A percentile compares a stretch with the other conserved stretches of the same genome.
Conservation (phyloP, 2,888 invertebrate genomes). For the Pandemis corylana region DNA sequence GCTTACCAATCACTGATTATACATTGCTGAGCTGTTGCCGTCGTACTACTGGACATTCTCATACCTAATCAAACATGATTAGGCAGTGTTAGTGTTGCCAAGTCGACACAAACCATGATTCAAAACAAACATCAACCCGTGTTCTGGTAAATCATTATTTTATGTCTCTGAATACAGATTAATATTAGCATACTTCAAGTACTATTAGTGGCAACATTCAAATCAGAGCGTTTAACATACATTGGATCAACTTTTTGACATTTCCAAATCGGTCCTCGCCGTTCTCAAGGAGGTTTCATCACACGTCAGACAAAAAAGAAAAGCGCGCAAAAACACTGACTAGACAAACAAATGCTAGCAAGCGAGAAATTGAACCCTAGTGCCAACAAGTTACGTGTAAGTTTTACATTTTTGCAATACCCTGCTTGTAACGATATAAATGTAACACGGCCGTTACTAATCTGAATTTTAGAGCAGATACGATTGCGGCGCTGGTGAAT, state of each 20-base stretch:
- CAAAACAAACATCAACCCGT: constrained; percentile 20
- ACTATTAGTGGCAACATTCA: not conserved
- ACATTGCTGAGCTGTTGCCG: constrained; percentile 29
- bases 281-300: constrained; percentile 26
- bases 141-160: constrained; percentile 6
- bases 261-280: constrained; percentile 23
- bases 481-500: constrained; percentile 67
- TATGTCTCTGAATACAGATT: constrained; percentile 11
- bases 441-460: constrained; percentile 72
- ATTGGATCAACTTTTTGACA: constrained; percentile 23
- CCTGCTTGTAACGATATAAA: constrained; percentile 60
- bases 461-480: constrained; percentile 76
- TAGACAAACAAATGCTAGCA: constrained; percentile 26
- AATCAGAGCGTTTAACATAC: constrained; percentile 9
- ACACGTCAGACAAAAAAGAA: constrained; percentile 18
- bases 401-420: constrained; percentile 47
- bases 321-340: constrained; percentile 21
- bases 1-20: constrained; percentile 63
- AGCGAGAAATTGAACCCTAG: constrained; percentile 25
- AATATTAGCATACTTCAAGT: not conserved
- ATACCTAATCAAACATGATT: constrained; percentile 35
- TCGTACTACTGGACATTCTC: constrained; percentile 34
- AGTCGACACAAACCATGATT: constrained; percentile 26
- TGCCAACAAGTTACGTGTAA: constrained; percentile 24
- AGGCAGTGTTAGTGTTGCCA: constrained; percentile 29